These are phyloP conservation scores for Incurvaria masculella DNA, from an alignment of 2,888 invertebrate species.

Conservation along the genomic window DNA sequence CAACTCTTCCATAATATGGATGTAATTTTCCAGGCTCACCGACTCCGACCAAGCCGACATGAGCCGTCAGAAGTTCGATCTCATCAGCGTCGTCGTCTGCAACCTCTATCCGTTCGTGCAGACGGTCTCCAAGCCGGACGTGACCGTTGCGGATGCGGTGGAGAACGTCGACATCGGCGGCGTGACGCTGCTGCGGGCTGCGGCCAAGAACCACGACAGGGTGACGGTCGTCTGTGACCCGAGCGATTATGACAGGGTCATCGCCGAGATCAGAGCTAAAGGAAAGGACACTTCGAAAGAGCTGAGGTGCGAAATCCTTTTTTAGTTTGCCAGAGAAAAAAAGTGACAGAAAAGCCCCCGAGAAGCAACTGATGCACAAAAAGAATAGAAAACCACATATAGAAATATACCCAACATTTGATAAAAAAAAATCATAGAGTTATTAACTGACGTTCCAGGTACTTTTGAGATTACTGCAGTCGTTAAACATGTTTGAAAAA, in stretches of 20 bases:
- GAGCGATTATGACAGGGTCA: slow-evolving; percentile 74
- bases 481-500: no score
- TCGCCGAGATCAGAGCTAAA: slow-evolving; percentile 66
- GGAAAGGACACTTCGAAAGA: slow-evolving; percentile 67
- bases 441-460: no score
- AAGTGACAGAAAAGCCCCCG: no score
- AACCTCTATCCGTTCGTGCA: slow-evolving; percentile 95
- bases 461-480: no score
- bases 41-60: slow-evolving; percentile 81
- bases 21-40: slow-evolving; percentile 63
- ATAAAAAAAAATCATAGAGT: no score
- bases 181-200: slow-evolving; percentile 90
- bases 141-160: slow-evolving; percentile 83
- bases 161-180: slow-evolving; percentile 98
- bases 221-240: slow-evolving; percentile 95
- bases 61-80: slow-evolving; percentile 71
- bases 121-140: slow-evolving; percentile 77
- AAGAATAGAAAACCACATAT: no score
- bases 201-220: slow-evolving; percentile 94
- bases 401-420: no score
- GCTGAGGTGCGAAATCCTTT: slow-evolving; percentile 57
- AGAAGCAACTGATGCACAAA: no score
- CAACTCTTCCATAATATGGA: no score
- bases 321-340: slow-evolving; percentile 11
- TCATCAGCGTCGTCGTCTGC: slow-evolving; percentile 89